Base-by-base conservation (phyloP, 2,888 invertebrate species). In the Melikaiella ostensackeni region DNA sequence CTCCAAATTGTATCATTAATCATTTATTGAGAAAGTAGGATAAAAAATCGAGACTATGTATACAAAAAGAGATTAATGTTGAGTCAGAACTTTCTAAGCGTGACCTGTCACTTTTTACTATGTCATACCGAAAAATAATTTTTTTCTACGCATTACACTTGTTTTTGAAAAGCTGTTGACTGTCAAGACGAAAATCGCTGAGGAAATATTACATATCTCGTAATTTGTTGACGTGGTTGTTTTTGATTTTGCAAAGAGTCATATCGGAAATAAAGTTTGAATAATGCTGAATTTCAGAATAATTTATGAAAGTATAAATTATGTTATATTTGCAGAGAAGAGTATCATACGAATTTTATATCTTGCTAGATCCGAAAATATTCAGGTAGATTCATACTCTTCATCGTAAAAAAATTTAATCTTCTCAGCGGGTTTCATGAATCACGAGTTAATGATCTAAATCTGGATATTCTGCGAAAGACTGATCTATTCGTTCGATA, bases 371-470 rank as follows among this genome's bases (percentile, higher is more conserved):
- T 42, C 16, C 42, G 6, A 42, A 16, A 42, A 42, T 42, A 42
- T 16, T 16, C 0, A 42, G 16, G 16, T 42, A n/a, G 19, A n/a
- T 50, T n/a, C 7, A 8, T 61, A 9, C n/a, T 38, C 13, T 21
- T 24, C 13, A 6, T 38, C 6, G 16, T 7, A 0, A 64, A 24
- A 64, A 64, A 64, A 35, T 24, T 64, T 38, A 42, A 24, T 24
- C 42, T 24, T 16, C 8, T 9, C 24, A 42, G 13, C 11, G 16
- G 38, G 13, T 24, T 38, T 42, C 42, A 13, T 64, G 16, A 64
- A 64, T 46, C 27, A 21, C 27, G 57, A 57, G 24, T 24, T 57
- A 57, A 21, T 57, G 13, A 42, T 66, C 46, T 66, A 66, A 46
- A 66, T n/a, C 46, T 27, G 27, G 38, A 66, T 19, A 8, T 46